Base-by-base conservation (phyloP, 2,797 vertebrate species). In the Tokudaia muenninki region DNA sequence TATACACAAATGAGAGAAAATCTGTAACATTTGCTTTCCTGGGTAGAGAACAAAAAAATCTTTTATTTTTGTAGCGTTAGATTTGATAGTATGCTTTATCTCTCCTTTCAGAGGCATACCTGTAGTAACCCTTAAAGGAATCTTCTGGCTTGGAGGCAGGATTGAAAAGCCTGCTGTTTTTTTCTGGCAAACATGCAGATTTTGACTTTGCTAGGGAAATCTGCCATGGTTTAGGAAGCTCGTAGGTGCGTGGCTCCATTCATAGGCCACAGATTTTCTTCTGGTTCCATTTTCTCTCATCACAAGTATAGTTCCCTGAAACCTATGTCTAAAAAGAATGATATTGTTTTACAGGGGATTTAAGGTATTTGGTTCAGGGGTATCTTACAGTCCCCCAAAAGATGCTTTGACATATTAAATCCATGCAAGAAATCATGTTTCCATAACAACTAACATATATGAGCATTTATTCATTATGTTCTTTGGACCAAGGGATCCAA, bases 101-200 rank as follows among this genome's bases (percentile, higher is more conserved):
- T 72, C 44, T 44, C 12, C 92, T 96, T 96, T 87, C 75, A 94
- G 37, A 90, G 70, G 41, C 55, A 12, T 90, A n/a, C 21, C 57
- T 95, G 67, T 34, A 82, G n/a, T 90, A 55, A 72, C 57, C 41
- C 16, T 82, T 44, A 57, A 87, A 93, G 47, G 74, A 87, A 16
- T 87, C 29, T 47, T 80, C 22, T 11, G 12, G 57, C 1, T 84
- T 41, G 4, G 16, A 47, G 37, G 22, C 50, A 55, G 59, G 41
- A n/a, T n/a, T 11, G 13, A 92, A 74, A 47, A 91, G 55, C 59
- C 13, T 88, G 52, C 31, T n/a, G 90, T 95, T 65, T 80, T 41
- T 52, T 11, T 11, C 47, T 92, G 92, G 37, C 22, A 89, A 19
- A 61, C 84, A 10, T 29, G 5, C 63, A 87, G 65, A 93, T 63